Evolutionary conservation across 64 coral and sea anemone genomes (phyloP).

Genomic region (Pocillopora damicornis): DNA sequence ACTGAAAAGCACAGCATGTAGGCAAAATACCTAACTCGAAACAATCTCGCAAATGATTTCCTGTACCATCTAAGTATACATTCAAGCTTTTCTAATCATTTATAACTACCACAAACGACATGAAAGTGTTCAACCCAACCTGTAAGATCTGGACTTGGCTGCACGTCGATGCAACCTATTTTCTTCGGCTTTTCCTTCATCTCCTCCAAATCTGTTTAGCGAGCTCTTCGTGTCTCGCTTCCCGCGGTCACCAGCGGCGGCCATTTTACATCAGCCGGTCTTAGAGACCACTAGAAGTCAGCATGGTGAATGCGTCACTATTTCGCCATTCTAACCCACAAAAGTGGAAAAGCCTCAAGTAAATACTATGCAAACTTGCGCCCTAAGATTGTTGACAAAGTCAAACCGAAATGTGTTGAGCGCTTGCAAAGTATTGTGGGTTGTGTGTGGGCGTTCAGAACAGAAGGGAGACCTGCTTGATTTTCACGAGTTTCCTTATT

Average conservation of each 20-base stretch:
- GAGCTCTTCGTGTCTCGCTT: not conserved
- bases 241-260: not conserved
- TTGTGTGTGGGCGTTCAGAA: conserved; percentile 23
- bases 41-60: conserved; percentile 27
- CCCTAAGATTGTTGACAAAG: conserved; percentile 21
- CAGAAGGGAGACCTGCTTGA: not conserved
- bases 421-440: conserved; percentile 24
- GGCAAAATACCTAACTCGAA: not conserved
- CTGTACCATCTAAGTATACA: conserved; percentile 12
- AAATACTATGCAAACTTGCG: conserved; percentile 14
- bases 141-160: conserved; percentile 65
- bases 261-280: conserved; percentile 14
- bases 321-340: conserved; percentile 15
- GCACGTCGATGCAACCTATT: conserved; percentile 29
- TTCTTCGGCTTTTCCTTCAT: not conserved
- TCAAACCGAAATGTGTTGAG: not conserved
- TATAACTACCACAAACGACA: conserved; percentile 4
- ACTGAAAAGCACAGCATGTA: conserved; percentile 2
- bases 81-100: conserved; percentile 11
- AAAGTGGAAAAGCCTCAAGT: conserved; percentile 9
- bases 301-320: not conserved
- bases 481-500: too few relatives aligned
- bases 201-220: not conserved
- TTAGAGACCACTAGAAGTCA: not conserved
- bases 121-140: conserved; percentile 38